These are phyloP conservation scores for Danionella dracula DNA, from an alignment of 2,797 vertebrate species.

Conservation along the genomic window DNA sequence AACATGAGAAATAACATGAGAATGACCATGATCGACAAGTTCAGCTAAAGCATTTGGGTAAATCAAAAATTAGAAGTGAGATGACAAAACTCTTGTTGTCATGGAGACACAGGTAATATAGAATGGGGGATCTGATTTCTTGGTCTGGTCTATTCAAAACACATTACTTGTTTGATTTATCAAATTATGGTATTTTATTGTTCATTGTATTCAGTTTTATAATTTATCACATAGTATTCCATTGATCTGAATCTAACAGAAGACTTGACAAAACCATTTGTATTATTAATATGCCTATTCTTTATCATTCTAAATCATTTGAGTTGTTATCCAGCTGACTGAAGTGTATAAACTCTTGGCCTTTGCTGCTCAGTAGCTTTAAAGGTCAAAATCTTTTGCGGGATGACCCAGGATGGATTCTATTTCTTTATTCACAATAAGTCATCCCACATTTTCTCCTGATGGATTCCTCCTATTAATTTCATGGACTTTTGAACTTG, in stretches of 20 bases:
- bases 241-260: constrained; percentile 39
- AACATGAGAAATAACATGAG: constrained; percentile 38
- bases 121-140: too few species aligned
- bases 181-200: too few species aligned
- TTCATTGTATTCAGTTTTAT: too few species aligned
- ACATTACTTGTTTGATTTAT: constrained; percentile 36
- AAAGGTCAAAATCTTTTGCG: constrained; percentile 61
- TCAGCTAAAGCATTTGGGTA: too few species aligned
- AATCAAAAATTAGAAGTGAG: too few species aligned
- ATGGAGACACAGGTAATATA: too few species aligned
- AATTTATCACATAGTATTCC: constrained; percentile 49
- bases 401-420: constrained; percentile 40
- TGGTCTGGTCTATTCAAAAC: neutral
- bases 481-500: constrained; percentile 70
- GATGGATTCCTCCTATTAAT: constrained; percentile 67
- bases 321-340: constrained; percentile 36
- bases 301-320: constrained; percentile 47
- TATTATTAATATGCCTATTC: constrained; percentile 49
- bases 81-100: too few species aligned
- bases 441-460: constrained; percentile 52
- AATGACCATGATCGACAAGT: constrained; percentile 46
- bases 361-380: constrained; percentile 47
- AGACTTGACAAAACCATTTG: constrained; percentile 56
- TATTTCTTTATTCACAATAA: constrained; percentile 44
- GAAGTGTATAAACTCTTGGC: constrained; percentile 43